Evolutionary conservation across 2,888 invertebrate species (phyloP).

Genomic region (Cabera pusaria): DNA sequence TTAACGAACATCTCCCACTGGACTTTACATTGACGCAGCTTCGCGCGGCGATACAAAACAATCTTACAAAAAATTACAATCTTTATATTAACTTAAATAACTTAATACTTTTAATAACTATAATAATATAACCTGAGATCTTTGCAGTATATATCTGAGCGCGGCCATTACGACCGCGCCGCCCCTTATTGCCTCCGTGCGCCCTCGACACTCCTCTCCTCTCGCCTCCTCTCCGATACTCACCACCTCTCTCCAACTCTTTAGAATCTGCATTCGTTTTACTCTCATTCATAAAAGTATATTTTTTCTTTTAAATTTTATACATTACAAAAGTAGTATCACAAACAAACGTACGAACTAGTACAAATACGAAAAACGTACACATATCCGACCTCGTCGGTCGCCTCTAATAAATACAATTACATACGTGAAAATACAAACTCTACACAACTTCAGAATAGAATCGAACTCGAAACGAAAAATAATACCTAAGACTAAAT

Average conservation of each 20-base stretch:
- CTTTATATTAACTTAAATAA: constrained; percentile 82
- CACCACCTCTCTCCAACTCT: constrained; percentile 56
- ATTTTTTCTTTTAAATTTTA: constrained; percentile 76
- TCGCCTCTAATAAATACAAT: constrained; percentile 78
- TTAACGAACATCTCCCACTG: constrained; percentile 63
- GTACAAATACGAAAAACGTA: constrained; percentile 79
- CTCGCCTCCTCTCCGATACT: constrained; percentile 57
- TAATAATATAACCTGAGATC: constrained; percentile 82
- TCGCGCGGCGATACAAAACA: constrained; percentile 68
- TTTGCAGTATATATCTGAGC: constrained; percentile 64
- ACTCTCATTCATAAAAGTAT: constrained; percentile 75
- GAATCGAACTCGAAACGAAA: constrained; percentile 80
- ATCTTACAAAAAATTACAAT: constrained; percentile 79
- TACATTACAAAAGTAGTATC: constrained; percentile 84
- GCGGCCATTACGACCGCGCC: constrained; percentile 37
- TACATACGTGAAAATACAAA: constrained; percentile 74
- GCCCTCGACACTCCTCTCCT: constrained; percentile 48
- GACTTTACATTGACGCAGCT: constrained; percentile 55
- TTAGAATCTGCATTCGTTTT: constrained; percentile 69
- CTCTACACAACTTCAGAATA: constrained; percentile 79
- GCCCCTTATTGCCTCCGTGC: constrained; percentile 56
- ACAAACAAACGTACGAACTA: constrained; percentile 84
- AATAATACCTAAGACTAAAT: constrained; percentile 77
- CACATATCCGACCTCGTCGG: constrained; percentile 64
- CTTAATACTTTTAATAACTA: constrained; percentile 82